phyloP scores from a whole-genome alignment of 2,113 vertebrate species.

The Aix galericulata region DNA sequence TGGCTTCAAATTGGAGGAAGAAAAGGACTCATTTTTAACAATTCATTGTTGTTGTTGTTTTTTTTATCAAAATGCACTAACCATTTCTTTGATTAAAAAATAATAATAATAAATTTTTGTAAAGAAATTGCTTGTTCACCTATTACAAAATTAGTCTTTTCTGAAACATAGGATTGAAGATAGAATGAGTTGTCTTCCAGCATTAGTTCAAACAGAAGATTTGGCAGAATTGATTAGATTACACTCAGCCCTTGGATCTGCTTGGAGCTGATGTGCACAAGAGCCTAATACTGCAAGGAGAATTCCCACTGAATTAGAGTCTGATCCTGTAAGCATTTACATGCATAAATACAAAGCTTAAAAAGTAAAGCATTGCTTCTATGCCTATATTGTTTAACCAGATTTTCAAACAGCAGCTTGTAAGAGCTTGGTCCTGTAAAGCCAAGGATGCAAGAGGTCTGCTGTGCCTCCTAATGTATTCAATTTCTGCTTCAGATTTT shows the following conservation, averaged over 20 bases:
- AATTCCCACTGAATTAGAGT: not conserved
- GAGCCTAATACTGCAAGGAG: not conserved
- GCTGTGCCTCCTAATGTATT: not conserved
- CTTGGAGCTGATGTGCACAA: not conserved
- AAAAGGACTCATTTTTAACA: not conserved
- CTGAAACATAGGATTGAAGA: not conserved
- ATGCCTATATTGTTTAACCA: not conserved
- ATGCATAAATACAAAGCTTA: not conserved
- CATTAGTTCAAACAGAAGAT: not conserved
- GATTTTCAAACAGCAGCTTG: not conserved
- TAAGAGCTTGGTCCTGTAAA: not conserved
- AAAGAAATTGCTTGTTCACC: not conserved
- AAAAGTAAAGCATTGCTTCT: not conserved
- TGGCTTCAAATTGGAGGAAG: not conserved
- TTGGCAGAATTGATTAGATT: not conserved
- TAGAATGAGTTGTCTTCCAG: not conserved
- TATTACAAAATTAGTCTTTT: not conserved
- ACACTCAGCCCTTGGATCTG: not conserved
- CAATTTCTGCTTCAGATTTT: slow-evolving; percentile 22
- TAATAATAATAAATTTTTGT: not conserved
- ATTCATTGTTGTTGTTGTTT: not conserved
- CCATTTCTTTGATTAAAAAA: not conserved
- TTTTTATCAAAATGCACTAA: not conserved
- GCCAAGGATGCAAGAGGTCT: not conserved
- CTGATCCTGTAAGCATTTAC: not conserved